phyloP scores from a whole-genome alignment of 2,888 invertebrate genomes.

The Pyralis farinalis region DNA sequence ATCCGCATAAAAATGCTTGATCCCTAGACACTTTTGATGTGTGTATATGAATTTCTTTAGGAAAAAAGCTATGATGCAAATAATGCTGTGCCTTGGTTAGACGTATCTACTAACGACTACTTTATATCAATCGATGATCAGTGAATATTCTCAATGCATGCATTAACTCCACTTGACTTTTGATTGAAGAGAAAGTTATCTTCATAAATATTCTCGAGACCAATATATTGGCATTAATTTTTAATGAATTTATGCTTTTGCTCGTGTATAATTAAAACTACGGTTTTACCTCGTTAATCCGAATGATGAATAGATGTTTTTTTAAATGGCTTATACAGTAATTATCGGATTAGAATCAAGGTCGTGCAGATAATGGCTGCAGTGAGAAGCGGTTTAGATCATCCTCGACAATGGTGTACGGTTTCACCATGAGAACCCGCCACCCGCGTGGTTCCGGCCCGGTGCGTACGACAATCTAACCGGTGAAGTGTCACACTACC shows the following conservation, averaged over 20 bases:
- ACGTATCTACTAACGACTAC: too few relatives aligned
- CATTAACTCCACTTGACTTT: conserved; percentile 8
- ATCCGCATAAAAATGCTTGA: too few relatives aligned
- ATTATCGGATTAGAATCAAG: conserved; percentile 9
- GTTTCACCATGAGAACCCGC: conserved; percentile 58
- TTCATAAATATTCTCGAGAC: neutral
- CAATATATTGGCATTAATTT: neutral
- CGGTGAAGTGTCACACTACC: conserved; percentile 36
- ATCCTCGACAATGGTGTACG: conserved; percentile 42
- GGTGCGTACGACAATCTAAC: conserved; percentile 23
- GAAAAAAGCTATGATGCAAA: too few relatives aligned
- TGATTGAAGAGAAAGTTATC: conserved; percentile 7
- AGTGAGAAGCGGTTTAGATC: conserved; percentile 21
- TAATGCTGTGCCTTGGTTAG: too few relatives aligned
- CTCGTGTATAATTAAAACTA: neutral
- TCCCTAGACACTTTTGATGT: too few relatives aligned
- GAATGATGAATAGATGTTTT: neutral
- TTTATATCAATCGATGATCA: neutral
- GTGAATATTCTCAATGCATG: neutral
- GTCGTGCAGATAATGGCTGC: conserved; percentile 6
- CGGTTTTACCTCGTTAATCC: neutral
- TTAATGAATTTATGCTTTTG: neutral
- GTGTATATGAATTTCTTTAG: too few relatives aligned
- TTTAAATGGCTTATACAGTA: neutral
- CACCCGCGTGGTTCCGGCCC: conserved; percentile 37